These are phyloP conservation scores for Halcyon senegalensis DNA, from an alignment of 2,113 vertebrate species.

Conservation along the genomic window DNA sequence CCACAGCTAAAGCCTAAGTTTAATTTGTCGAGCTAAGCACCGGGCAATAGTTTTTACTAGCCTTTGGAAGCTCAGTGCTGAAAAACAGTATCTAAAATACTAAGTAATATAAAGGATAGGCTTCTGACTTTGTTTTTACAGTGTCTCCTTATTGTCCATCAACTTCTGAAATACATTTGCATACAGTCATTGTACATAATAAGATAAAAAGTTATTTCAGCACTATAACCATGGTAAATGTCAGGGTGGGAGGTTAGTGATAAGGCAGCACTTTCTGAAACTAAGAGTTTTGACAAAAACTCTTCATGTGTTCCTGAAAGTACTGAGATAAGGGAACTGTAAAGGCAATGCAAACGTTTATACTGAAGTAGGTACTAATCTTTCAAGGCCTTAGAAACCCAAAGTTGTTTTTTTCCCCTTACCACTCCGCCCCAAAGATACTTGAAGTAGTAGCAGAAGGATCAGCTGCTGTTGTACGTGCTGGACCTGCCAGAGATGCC, in stretches of 20 bases:
- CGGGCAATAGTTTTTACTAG: neutral
- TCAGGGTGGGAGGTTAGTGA: neutral
- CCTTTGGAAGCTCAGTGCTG: neutral
- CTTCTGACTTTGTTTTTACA: neutral
- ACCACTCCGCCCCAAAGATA: neutral
- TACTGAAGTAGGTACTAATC: neutral
- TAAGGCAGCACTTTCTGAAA: neutral
- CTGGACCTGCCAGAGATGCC: neutral
- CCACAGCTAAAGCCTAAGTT: neutral
- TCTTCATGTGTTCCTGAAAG: neutral
- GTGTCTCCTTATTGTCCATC: neutral
- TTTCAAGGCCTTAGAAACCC: neutral
- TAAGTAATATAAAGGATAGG: neutral
- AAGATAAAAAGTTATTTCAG: neutral
- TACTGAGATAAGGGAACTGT: neutral
- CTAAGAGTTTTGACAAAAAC: neutral
- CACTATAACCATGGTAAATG: neutral
- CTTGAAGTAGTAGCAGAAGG: neutral
- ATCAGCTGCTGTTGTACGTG: neutral
- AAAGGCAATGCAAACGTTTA: neutral
- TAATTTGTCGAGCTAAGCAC: neutral
- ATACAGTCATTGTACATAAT: fast-evolving
- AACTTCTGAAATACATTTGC: neutral
- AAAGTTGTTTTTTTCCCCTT: neutral
- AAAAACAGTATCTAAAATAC: neutral